Evolutionary conservation across 2,888 invertebrate genomes (phyloP), one percentile per base, ranked within the genome.

Genomic region (Conchocele bisecta): DNA sequence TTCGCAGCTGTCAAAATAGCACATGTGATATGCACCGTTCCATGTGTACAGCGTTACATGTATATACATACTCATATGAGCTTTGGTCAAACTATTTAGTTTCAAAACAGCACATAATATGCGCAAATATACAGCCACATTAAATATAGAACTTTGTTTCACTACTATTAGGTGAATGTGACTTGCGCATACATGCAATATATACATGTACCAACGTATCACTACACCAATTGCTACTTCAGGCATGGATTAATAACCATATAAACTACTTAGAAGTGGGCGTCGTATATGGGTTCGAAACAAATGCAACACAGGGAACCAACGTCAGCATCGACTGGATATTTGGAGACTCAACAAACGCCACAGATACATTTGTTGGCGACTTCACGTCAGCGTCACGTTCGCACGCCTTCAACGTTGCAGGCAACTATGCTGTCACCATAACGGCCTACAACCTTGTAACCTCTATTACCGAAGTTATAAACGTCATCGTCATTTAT

Each of bases 191-290:
- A 35, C 11, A 35, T 13, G 37, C 37, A 15, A 13, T 15, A 35
- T 35, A 35, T 35, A 13, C 15, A 35, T 15, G 15, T 35, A 13
- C 11, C 15, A 13, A 15, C 15, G 37, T 35, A 35, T 13, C 37
- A 35, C 15, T 35, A n/a, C n/a, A n/a, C n/a, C n/a, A n/a, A n/a
- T n/a, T n/a, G n/a, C n/a, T n/a, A n/a, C n/a, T 69, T 9, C 41
- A 69, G 69, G 69, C 69, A 4, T 63, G 69, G 69, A 1, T 69
- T 35, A 53, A 63, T 31, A 24, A 57, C 42, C 7, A 7, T 7
- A 26, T 39, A 17, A 26, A 28, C 11, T 63, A 57, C 51, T 15
- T 69, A 15, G 57, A 35, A 26, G 44, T 69, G n/a, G 69, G 69
- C 29, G 33, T 44, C 28, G 3, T 17, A 1, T 58, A 69, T 28